Percentiles rank a stretch among this genome's conserved stretches.
Conservation (phyloP, 2,888 invertebrate species). For the Drosophila borborema region DNA sequence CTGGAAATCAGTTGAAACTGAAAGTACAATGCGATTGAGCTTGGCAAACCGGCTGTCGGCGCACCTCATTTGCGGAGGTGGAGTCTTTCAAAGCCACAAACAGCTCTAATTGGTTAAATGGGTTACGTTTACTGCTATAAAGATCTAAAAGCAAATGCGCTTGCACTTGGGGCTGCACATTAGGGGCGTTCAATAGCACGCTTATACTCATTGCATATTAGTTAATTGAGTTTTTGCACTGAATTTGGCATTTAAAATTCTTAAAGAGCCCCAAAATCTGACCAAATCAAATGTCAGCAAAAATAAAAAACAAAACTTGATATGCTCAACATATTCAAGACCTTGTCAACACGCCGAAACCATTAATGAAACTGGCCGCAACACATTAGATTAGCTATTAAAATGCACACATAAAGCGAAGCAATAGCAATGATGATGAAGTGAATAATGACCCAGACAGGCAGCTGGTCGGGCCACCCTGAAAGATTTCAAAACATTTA, state of each 20-base stretch:
- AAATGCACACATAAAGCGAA: constrained; percentile 50
- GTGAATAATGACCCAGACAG: constrained; percentile 46
- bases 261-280: constrained; percentile 4
- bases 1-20: constrained; percentile 60
- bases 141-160: constrained; percentile 44
- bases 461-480: constrained; percentile 3
- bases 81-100: constrained; percentile 58
- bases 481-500: constrained; percentile 1
- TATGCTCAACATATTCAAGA: constrained; percentile 47
- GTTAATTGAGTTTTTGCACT: constrained; percentile 48
- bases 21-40: constrained; percentile 58
- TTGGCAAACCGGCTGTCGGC: constrained; percentile 45
- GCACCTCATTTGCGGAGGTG: constrained; percentile 71
- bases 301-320: constrained; percentile 22
- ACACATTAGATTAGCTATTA: constrained; percentile 51
- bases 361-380: constrained; percentile 61
- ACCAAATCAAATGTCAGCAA: not conserved
- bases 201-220: constrained; percentile 50
- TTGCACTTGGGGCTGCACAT: constrained; percentile 36
- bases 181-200: constrained; percentile 48
- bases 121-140: constrained; percentile 47
- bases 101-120: constrained; percentile 66
- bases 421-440: constrained; percentile 41
- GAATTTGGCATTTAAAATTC: constrained; percentile 36
- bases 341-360: constrained; percentile 57